Base-by-base conservation (phyloP, 2,888 invertebrate genomes). In the Eumacrocentrus americanus region DNA sequence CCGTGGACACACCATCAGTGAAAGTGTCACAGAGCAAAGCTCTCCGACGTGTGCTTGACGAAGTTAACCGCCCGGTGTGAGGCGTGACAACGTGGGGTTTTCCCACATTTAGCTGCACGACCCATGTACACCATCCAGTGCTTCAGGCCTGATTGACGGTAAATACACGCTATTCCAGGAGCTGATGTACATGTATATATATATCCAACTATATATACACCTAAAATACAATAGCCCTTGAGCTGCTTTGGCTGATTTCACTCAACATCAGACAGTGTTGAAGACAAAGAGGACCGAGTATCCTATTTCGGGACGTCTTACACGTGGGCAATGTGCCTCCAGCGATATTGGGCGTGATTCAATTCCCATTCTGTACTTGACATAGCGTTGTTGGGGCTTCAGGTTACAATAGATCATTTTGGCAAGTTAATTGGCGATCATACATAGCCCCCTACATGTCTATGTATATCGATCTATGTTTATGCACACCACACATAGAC, bases 381-480 rank as follows among this genome's bases (percentile, higher is more conserved):
- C n/a, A n/a, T n/a, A n/a, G n/a, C n/a, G n/a, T n/a, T n/a, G n/a
- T n/a, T n/a, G n/a, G n/a, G n/a, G n/a, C n/a, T 34, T 0, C 12
- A 14, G 38, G 9, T 38, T 14, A 56, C 56, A 56, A 54, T 54
- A 44, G 69, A 62, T 70, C 68, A 72, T 74, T 74, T 73, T 66
- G 65, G 63, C 60, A 52, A 73, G 71, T 70, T 74, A 73, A 74
- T 74, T 70, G 73, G 63, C 65, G 70, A 74, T 73, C 48, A 47
- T 20, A 34, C 25, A 40, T 51, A 46, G 47, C 12, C 34, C 29
- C 37, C 40, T 38, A 16, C 20, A 40, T 60, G 18, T 56, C 35
- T 44, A 29, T 53, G 52, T 23, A 25, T 18, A n/a, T n/a, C n/a
- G n/a, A n/a, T n/a, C n/a, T n/a, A 25, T n/a, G 22, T 11, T 42